phyloP scores from a whole-genome alignment of 2,888 invertebrate genomes.

The Oscheius sp. region DNA sequence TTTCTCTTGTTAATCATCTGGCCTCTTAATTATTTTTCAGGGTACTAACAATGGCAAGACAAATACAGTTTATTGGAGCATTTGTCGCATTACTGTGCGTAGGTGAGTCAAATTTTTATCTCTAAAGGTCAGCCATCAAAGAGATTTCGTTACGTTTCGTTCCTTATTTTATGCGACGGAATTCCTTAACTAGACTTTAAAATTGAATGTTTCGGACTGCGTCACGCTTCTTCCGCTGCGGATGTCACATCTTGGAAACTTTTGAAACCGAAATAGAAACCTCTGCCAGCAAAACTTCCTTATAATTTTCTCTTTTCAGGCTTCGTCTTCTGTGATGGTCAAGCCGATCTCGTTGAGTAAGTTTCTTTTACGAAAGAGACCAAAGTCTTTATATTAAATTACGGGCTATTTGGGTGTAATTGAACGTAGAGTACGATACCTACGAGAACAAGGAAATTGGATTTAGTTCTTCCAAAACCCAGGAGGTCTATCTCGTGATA shows the following conservation, averaged over 20 bases:
- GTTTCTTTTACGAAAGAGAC: no score
- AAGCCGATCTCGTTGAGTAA: slow-evolving; percentile 17
- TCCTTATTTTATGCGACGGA: no score
- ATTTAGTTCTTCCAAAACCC: slow-evolving; percentile 15
- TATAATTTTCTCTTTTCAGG: slow-evolving; percentile 6
- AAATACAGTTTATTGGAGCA: slow-evolving; percentile 10
- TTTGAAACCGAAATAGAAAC: slow-evolving; percentile 7
- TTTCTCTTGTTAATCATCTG: slow-evolving; percentile 6
- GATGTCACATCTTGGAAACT: not conserved
- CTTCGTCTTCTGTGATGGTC: slow-evolving; percentile 15
- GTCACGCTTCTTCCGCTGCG: slow-evolving; percentile 15
- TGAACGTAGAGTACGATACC: not conserved
- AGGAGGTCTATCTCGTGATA: slow-evolving; percentile 21
- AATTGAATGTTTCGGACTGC: slow-evolving; percentile 19
- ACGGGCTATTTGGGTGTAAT: not conserved
- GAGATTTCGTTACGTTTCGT: no score
- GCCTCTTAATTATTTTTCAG: not conserved
- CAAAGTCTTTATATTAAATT: not conserved
- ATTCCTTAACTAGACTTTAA: not conserved
- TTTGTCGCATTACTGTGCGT: slow-evolving; percentile 6
- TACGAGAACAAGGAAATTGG: slow-evolving; percentile 2
- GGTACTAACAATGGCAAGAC: slow-evolving; percentile 21
- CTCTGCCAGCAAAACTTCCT: not conserved
- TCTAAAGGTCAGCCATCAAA: no score
- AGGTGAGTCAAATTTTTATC: not conserved